Conservation (phyloP, 2,797 vertebrate species). For the Hipposideros larvatus region DNA sequence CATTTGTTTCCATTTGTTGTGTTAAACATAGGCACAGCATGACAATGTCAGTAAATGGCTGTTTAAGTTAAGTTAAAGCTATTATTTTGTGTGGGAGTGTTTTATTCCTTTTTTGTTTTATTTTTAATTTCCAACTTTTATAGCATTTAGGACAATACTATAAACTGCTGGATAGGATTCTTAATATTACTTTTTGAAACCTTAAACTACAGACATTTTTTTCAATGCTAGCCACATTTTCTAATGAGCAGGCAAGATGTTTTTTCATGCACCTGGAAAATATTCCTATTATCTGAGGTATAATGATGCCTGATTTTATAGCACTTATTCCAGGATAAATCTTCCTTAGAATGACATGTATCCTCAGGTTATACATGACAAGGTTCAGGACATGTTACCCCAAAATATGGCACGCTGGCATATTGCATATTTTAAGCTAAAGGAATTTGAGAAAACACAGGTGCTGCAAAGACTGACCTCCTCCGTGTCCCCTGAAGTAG, state of each 20-base stretch:
- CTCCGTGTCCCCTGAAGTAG: not conserved
- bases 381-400: not conserved
- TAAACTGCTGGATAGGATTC: slow-evolving; percentile 59
- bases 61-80: slow-evolving; percentile 71
- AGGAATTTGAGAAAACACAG: not conserved
- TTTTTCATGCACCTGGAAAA: slow-evolving; percentile 69
- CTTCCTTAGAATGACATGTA: slow-evolving; percentile 37
- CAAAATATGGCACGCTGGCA: not conserved
- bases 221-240: slow-evolving; percentile 52
- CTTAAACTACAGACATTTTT: slow-evolving; percentile 67
- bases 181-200: slow-evolving; percentile 67
- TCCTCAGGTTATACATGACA: not conserved
- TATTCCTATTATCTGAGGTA: slow-evolving; percentile 35
- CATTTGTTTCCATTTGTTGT: slow-evolving; percentile 77
- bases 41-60: slow-evolving; percentile 61
- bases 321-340: slow-evolving; percentile 62
- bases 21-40: slow-evolving; percentile 66
- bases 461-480: not conserved
- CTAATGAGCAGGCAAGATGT: slow-evolving; percentile 39
- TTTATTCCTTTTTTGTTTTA: slow-evolving; percentile 48
- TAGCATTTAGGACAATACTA: slow-evolving; percentile 52
- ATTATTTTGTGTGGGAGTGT: not conserved
- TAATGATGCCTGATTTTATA: slow-evolving; percentile 65
- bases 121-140: slow-evolving; percentile 68
- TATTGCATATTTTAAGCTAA: not conserved